Evolutionary conservation across 2,797 vertebrate genomes (phyloP).

Genomic region (Columba guinea): DNA sequence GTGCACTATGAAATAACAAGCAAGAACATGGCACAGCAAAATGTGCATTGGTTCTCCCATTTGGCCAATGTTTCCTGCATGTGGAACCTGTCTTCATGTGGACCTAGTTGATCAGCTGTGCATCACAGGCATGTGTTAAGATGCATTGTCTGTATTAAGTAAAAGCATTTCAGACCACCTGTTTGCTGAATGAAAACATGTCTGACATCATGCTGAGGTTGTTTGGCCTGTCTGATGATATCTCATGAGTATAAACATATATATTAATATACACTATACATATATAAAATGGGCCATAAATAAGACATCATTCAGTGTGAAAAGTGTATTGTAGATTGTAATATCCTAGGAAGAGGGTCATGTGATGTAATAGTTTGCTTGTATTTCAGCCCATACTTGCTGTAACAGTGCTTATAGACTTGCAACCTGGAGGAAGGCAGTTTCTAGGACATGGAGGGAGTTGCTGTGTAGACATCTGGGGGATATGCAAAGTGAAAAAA

Average conservation of each 20-base stretch:
- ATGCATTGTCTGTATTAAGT: not conserved
- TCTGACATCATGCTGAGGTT: not conserved
- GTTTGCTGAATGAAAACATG: not conserved
- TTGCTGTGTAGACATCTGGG: accelerated
- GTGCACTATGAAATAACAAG: not conserved
- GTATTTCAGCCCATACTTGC: not conserved
- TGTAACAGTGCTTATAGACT: not conserved
- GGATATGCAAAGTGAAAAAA: not conserved
- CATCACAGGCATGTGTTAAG: accelerated
- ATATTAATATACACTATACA: not conserved
- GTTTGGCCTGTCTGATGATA: not conserved
- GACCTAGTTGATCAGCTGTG: not conserved
- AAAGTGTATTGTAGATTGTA: not conserved
- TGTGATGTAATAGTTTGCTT: not conserved
- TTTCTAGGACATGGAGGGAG: not conserved
- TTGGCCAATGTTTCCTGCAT: not conserved
- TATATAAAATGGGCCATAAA: not conserved
- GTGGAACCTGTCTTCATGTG: not conserved
- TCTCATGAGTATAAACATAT: not conserved
- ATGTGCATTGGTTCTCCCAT: not conserved
- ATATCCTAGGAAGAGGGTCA: not conserved
- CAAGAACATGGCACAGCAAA: not conserved
- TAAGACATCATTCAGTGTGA: not conserved
- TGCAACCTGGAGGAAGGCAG: not conserved
- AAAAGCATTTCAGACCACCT: not conserved